Conservation (phyloP, 2,797 vertebrate genomes). For the Tapirus indicus region DNA sequence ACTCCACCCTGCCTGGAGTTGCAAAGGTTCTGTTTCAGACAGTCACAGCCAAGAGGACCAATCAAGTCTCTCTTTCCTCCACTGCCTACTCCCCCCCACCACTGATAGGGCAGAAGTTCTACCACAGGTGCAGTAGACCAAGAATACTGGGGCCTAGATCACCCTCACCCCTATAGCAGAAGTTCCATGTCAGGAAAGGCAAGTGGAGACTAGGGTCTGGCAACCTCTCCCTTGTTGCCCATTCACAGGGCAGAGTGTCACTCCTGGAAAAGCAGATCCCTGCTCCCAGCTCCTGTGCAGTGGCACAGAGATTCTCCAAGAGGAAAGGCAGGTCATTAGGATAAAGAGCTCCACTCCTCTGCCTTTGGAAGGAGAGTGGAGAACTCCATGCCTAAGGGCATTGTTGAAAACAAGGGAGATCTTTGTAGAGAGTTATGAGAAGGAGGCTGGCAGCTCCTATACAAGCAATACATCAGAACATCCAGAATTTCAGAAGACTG, state of each 20-base stretch:
- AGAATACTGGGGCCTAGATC: not conserved
- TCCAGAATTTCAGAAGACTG: not conserved
- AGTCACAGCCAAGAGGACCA: not conserved
- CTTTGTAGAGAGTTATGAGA: not conserved
- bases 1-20: not conserved
- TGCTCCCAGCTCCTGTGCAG: not conserved
- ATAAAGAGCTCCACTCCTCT: not conserved
- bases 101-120: not conserved
- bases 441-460: not conserved
- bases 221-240: not conserved
- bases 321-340: not conserved
- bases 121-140: not conserved
- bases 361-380: not conserved
- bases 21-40: not conserved
- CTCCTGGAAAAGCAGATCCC: not conserved
- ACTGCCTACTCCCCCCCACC: not conserved
- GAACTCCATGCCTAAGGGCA: not conserved
- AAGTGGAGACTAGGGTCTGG: not conserved
- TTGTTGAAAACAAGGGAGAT: not conserved
- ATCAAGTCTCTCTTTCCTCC: not conserved
- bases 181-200: not conserved
- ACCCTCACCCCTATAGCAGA: accelerated
- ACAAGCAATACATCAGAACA: not conserved
- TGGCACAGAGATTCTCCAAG: not conserved
- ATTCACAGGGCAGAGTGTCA: not conserved